phyloP scores from a whole-genome alignment of 2,113 vertebrate species.

The Oceanodroma tethys region DNA sequence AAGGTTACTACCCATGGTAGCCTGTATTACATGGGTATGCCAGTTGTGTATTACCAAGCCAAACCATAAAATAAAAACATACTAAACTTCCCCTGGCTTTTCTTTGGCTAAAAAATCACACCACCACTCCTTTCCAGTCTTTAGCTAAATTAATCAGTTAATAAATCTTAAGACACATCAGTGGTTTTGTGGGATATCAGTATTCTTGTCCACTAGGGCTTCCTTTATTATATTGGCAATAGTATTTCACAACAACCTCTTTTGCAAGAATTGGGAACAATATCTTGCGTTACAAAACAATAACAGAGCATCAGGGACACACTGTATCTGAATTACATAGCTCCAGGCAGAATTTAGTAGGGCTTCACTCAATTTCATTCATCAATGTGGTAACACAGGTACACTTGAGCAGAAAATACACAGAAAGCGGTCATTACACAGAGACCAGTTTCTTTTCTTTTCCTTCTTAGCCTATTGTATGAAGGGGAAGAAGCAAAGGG shows the following conservation, averaged over 20 bases:
- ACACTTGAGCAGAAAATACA: conserved; percentile 58
- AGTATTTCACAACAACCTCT: conserved; percentile 22
- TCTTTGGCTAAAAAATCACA: not conserved
- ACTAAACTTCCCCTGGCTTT: not conserved
- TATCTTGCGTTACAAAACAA: not conserved
- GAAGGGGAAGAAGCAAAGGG: not conserved
- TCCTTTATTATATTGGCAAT: not conserved
- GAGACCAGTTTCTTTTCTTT: not conserved
- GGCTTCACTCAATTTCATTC: conserved; percentile 79
- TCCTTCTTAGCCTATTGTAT: conserved; percentile 11
- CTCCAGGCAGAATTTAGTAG: conserved; percentile 46
- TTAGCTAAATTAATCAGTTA: not conserved
- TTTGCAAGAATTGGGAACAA: not conserved
- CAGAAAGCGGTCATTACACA: conserved; percentile 21
- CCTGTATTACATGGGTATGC: not conserved
- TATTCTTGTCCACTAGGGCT: not conserved
- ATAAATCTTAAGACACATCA: not conserved
- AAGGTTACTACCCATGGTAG: not conserved
- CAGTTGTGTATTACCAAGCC: not conserved
- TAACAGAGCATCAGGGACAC: conserved; percentile 2
- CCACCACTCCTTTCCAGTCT: not conserved
- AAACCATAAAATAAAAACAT: not conserved
- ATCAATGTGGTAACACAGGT: conserved; percentile 60
- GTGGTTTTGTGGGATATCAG: not conserved
- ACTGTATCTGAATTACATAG: not conserved